These are phyloP conservation scores for Hemicrepidius hirtus DNA, from an alignment of 2,888 invertebrate species.

Conservation along the genomic window DNA sequence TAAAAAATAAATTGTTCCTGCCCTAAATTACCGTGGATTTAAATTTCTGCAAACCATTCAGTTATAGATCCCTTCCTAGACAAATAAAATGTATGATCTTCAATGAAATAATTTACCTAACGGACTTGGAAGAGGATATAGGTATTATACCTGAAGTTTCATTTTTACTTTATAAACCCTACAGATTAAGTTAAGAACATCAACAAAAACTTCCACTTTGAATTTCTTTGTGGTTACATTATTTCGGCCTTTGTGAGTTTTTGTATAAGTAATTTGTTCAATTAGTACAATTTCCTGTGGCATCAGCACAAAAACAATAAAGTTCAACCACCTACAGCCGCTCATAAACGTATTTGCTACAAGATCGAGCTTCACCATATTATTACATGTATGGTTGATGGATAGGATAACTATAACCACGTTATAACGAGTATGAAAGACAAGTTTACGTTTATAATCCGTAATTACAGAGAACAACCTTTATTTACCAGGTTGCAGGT, in stretches of 20 bases:
- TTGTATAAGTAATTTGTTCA: slow-evolving; percentile 43
- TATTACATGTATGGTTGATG: slow-evolving; percentile 34
- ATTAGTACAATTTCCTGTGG: slow-evolving; percentile 49
- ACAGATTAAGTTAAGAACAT: neutral
- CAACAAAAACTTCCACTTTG: neutral
- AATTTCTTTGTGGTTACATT: neutral
- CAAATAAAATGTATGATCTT: too few relatives aligned
- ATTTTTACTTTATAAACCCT: too few relatives aligned
- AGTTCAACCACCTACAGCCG: slow-evolving; percentile 42
- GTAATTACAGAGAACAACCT: slow-evolving; percentile 38
- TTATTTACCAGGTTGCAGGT: slow-evolving; percentile 43
- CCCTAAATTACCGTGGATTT: too few relatives aligned
- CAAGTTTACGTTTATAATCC: slow-evolving; percentile 37
- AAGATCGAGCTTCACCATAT: slow-evolving; percentile 26
- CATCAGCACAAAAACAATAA: slow-evolving; percentile 41
- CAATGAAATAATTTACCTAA: too few relatives aligned
- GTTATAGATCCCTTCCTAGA: too few relatives aligned
- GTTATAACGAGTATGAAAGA: slow-evolving; percentile 31
- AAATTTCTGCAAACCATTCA: too few relatives aligned
- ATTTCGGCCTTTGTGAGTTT: slow-evolving; percentile 15
- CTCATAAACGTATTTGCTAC: slow-evolving; percentile 19
- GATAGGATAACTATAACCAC: slow-evolving; percentile 35
- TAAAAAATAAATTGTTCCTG: neutral
- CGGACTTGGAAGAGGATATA: too few relatives aligned
- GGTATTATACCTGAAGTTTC: too few relatives aligned